phyloP scores from a whole-genome alignment of 2,888 invertebrate genomes.

The Aphrophora alni region DNA sequence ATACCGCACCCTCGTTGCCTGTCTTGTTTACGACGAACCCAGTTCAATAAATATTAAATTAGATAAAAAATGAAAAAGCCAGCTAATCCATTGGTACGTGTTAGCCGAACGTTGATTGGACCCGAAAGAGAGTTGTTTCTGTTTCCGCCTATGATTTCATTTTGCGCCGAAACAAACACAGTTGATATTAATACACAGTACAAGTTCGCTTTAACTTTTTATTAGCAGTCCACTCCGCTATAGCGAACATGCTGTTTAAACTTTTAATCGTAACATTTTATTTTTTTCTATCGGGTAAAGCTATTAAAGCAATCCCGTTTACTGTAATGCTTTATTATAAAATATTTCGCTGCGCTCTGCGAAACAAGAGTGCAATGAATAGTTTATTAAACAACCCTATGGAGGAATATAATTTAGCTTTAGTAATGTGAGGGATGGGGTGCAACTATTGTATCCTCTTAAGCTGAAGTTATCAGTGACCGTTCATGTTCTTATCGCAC shows the following conservation, averaged over 20 bases:
- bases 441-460: not conserved
- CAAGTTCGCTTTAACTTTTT: not conserved
- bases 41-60: conserved; percentile 1
- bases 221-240: not conserved
- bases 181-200: not conserved
- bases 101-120: not conserved
- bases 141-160: not conserved
- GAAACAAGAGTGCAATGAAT: not conserved
- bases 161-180: not conserved
- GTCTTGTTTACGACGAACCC: too few species aligned
- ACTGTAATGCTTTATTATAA: not conserved
- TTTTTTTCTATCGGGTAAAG: not conserved
- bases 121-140: not conserved
- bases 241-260: not conserved
- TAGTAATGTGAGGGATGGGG: not conserved
- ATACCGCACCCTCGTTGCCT: too few species aligned
- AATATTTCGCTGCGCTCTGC: not conserved
- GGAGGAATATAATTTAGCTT: not conserved
- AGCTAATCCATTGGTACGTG: not conserved
- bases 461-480: not conserved
- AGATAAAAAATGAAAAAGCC: not conserved
- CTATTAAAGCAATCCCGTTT: not conserved
- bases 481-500: too few species aligned
- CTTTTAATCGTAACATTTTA: not conserved
- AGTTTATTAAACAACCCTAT: not conserved